A percentile compares a stretch with the other conserved stretches of the same genome.
Evolutionary conservation across 2,888 invertebrate genomes (phyloP).

Genomic region (Drosophila subsilvestris): DNA sequence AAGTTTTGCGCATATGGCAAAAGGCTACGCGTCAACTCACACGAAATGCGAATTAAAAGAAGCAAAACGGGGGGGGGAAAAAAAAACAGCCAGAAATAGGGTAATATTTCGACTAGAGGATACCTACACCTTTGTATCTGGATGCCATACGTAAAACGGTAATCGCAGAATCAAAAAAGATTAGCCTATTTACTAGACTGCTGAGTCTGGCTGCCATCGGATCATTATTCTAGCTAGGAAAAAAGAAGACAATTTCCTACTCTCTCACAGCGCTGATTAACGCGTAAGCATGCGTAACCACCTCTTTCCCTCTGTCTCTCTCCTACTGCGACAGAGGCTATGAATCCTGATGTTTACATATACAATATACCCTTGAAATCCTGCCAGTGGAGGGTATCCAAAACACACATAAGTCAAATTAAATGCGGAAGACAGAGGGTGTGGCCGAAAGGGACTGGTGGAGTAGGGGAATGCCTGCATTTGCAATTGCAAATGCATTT

Average conservation of each 20-base stretch:
- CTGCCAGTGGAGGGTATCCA: background rate
- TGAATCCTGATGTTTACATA: too few relatives aligned
- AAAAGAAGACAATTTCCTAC: too few relatives aligned
- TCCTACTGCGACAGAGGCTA: too few relatives aligned
- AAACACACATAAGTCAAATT: conserved; percentile 7
- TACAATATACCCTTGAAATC: background rate
- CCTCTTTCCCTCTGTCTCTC: too few relatives aligned
- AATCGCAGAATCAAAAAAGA: too few relatives aligned
- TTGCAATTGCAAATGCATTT: conserved; percentile 6
- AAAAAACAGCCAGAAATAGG: background rate
- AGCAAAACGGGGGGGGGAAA: conserved; percentile 1
- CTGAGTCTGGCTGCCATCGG: too few relatives aligned
- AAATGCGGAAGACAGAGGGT: background rate
- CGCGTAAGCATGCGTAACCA: too few relatives aligned
- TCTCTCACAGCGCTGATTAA: too few relatives aligned
- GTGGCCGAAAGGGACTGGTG: background rate
- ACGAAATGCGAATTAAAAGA: conserved; percentile 78
- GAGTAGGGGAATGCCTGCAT: conserved; percentile 4
- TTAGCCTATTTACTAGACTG: too few relatives aligned
- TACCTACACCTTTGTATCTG: background rate
- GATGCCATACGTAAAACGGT: too few relatives aligned
- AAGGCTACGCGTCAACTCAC: conserved; percentile 80
- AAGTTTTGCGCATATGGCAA: conserved; percentile 72
- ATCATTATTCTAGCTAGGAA: too few relatives aligned
- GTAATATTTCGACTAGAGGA: background rate